Conservation (phyloP, 1,140 invertebrate species). For the Stenopsyche tienmushanensis region DNA sequence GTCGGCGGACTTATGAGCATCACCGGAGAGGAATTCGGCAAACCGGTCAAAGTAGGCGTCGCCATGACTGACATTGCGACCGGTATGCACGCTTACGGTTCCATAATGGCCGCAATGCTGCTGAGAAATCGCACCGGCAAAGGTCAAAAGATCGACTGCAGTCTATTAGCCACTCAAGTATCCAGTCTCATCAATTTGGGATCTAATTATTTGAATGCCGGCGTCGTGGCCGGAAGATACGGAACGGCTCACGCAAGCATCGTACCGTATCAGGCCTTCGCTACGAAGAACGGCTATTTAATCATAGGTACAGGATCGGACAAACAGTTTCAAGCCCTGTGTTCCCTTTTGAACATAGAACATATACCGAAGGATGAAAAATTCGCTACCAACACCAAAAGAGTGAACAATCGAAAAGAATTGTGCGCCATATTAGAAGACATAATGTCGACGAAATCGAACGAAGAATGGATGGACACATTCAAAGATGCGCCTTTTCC, state of each 20-base stretch:
- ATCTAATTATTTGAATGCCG: constrained; percentile 88
- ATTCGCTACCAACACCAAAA: constrained; percentile 69
- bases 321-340: constrained; percentile 72
- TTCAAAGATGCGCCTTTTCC: constrained; percentile 80
- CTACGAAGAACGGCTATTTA: constrained; percentile 78
- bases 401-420: constrained; percentile 76
- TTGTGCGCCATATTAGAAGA: constrained; percentile 65
- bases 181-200: constrained; percentile 86
- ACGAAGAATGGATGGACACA: constrained; percentile 72
- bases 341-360: constrained; percentile 62
- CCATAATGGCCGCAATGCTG: constrained; percentile 88
- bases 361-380: constrained; percentile 64
- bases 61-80: constrained; percentile 92
- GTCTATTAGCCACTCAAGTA: constrained; percentile 91
- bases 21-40: constrained; percentile 80
- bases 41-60: constrained; percentile 90
- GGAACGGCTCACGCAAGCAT: constrained; percentile 94
- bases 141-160: constrained; percentile 92
- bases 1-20: constrained; percentile 87
- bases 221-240: constrained; percentile 72
- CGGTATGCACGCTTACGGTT: constrained; percentile 92
- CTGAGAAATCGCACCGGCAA: constrained; percentile 73
- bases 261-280: constrained; percentile 90
- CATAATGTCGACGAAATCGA: constrained; percentile 67
- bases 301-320: constrained; percentile 84